These are phyloP conservation scores for Argyresthia goedartella DNA, from an alignment of 2,888 invertebrate species.

Conservation along the genomic window DNA sequence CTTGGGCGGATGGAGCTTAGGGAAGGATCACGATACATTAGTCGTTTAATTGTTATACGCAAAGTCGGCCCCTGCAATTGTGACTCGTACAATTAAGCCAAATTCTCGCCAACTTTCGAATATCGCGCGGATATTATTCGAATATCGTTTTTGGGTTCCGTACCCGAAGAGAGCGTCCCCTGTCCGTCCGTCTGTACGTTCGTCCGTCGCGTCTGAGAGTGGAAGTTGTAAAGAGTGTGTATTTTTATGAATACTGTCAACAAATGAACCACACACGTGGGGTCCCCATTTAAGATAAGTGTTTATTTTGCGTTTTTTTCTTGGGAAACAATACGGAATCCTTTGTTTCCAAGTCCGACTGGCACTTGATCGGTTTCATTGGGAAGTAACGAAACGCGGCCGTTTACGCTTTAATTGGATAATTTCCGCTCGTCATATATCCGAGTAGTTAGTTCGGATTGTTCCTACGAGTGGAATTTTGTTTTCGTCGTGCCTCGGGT, in stretches of 20 bases:
- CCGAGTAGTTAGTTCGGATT: slow-evolving; percentile 1
- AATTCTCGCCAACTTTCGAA: slow-evolving; percentile 29
- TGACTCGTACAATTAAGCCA: slow-evolving; percentile 39
- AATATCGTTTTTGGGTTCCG: not conserved
- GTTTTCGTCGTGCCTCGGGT: not conserved
- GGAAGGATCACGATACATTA: slow-evolving; percentile 24
- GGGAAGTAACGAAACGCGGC: no score
- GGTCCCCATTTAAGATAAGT: no score
- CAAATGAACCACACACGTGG: no score
- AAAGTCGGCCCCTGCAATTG: slow-evolving; percentile 32
- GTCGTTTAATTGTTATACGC: slow-evolving; percentile 24
- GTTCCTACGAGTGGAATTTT: not conserved
- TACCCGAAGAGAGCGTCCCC: no score
- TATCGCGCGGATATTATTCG: slow-evolving; percentile 3
- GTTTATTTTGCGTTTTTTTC: no score
- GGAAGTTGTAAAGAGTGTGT: no score
- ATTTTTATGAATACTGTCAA: no score
- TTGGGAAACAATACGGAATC: no score
- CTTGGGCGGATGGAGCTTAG: not conserved
- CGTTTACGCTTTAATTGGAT: slow-evolving; percentile 1
- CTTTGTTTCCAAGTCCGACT: no score
- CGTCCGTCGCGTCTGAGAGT: no score
- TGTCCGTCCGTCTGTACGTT: no score
- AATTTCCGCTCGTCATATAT: slow-evolving; percentile 4
- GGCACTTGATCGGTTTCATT: no score